Evolutionary conservation across 1,140 invertebrate genomes (phyloP), one percentile per base, ranked within the genome.

Genomic region (Lasioglossum albipes): DNA sequence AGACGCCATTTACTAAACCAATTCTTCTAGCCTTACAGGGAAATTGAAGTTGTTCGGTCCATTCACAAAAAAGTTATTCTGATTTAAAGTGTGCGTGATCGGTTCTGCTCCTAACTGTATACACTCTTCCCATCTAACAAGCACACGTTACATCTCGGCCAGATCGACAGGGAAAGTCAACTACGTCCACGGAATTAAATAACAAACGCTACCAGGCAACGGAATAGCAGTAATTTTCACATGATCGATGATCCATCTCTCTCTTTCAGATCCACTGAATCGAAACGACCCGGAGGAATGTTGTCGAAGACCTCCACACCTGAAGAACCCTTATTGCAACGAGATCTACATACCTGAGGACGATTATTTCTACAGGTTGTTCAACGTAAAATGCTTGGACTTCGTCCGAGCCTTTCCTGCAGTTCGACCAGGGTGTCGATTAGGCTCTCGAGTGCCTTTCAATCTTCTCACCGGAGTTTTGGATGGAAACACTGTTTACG

Each of bases 271-370:
- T 94, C 96, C 97, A 2, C 91, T 96, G 75, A 97, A 97, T 90
- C 95, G 96, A 76, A 97, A 98, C 91, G 97, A 97, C 91, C 97
- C 97, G 5, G 97, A 97, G 92, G 97, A 98, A 90, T 98, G 97
- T 90, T 98, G 97, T 90, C 94, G 96, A 83, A 94, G 96, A 12
- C 95, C 96, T 7, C 94, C 95, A 12, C 95, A 97, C 85, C 92
- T 96, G 16, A 97, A 97, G 87, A 97, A 98, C 93, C 97, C 97
- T 0, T 98, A 98, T 89, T 99, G 98, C 91, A 96, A 98, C 89
- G 97, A 98, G 91, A 98, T 99, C 82, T 91, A 94, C 52, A 96
- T 99, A 41, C 98, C 98, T 0, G 96, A 96, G 71, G 96, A 98
- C 89, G 98, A 99, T 92, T 97, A 97, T 88, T 98, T 98, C 94